A percentile compares a stretch with the other conserved stretches of the same genome.
Conservation (phyloP, 2,888 invertebrate species). For the Caenorhabditis drosophilae region DNA sequence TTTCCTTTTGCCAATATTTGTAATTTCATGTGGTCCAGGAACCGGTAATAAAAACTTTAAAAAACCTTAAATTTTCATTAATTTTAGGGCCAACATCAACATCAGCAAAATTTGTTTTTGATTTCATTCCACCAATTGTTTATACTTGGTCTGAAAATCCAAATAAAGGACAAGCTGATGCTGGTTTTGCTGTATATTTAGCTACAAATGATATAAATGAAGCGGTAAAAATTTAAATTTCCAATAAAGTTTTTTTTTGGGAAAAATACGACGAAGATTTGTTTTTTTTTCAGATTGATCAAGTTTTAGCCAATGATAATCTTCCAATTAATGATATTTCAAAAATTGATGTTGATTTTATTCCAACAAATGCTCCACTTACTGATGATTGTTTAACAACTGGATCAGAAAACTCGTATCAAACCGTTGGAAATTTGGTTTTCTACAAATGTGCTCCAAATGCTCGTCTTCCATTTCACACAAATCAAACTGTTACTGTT, state of each 20-base stretch:
- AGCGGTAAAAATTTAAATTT: slow-evolving; percentile 8
- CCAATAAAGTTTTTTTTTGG: neutral
- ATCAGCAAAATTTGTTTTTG: slow-evolving; percentile 6
- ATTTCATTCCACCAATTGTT: slow-evolving; percentile 3
- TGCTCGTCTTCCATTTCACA: neutral
- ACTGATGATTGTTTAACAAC: neutral
- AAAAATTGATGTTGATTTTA: neutral
- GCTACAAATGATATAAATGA: slow-evolving; percentile 6
- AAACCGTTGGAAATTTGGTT: neutral
- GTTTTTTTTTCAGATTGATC: slow-evolving; percentile 15
- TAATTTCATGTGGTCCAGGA: slow-evolving; percentile 18
- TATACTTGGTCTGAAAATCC: slow-evolving; percentile 9
- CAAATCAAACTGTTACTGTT: neutral
- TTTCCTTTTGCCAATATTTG: neutral
- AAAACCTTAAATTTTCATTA: too few relatives aligned
- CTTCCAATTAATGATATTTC: slow-evolving; percentile 20
- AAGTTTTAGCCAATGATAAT: slow-evolving; percentile 17
- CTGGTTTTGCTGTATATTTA: slow-evolving; percentile 1
- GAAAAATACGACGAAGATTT: neutral
- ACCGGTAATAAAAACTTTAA: too few relatives aligned
- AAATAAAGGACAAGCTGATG: slow-evolving; percentile 1
- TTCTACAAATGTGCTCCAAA: neutral
- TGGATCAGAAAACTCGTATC: neutral
- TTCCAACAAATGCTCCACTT: neutral
- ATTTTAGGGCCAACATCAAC: slow-evolving; percentile 1